Evolutionary conservation across 2,888 invertebrate genomes (phyloP).

Genomic region (Lasioglossum calceatum): DNA sequence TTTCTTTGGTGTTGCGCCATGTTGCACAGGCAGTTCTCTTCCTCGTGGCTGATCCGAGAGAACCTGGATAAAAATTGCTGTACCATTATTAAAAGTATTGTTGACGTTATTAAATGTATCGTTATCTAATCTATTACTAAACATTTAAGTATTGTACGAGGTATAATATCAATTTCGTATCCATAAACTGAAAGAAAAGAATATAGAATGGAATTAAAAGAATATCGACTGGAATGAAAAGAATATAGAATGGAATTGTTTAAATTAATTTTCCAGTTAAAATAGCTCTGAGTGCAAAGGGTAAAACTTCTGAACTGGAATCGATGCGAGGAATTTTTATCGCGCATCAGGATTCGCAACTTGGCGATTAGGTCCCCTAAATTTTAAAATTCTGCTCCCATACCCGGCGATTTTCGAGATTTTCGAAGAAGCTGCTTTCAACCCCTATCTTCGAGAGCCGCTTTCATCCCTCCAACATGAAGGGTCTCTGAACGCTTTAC

Average conservation of each 20-base stretch:
- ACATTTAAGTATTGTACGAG: too few relatives aligned
- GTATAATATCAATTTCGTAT: too few relatives aligned
- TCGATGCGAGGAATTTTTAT: not conserved
- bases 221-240: too few relatives aligned
- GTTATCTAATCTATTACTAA: too few relatives aligned
- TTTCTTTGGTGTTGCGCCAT: constrained; percentile 33
- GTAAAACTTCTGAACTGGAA: not conserved
- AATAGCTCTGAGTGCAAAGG: too few relatives aligned
- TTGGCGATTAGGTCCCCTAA: not conserved
- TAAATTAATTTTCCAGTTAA: too few relatives aligned
- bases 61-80: not conserved
- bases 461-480: not conserved
- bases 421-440: not conserved
- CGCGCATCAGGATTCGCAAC: not conserved
- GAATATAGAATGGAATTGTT: too few relatives aligned
- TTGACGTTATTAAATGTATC: too few relatives aligned
- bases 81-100: too few relatives aligned
- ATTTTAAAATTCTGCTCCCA: not conserved
- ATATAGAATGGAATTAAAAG: too few relatives aligned
- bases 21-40: constrained; percentile 35
- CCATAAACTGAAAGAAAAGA: too few relatives aligned
- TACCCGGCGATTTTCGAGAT: not conserved
- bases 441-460: not conserved
- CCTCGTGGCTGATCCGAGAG: not conserved
- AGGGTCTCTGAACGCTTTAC: not conserved